These are phyloP conservation scores for Caenorhabditis sinica DNA, from an alignment of 2,888 invertebrate species.

Conservation along the genomic window DNA sequence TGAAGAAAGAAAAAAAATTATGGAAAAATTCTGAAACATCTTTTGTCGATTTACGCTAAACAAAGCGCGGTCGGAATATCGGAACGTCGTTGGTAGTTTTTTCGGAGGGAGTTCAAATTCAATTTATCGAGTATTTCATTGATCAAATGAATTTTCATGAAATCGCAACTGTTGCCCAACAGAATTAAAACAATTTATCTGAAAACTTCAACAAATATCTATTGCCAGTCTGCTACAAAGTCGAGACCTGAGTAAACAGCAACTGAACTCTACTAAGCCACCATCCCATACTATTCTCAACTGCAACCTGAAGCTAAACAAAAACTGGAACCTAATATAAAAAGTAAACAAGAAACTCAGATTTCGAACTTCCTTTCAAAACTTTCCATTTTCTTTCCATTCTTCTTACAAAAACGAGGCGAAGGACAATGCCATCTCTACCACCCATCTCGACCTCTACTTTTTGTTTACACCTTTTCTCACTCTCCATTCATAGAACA, in stretches of 20 bases:
- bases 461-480: slow-evolving; percentile 36
- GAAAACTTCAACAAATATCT: too few relatives aligned
- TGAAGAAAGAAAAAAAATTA: neutral
- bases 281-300: neutral
- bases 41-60: slow-evolving; percentile 38
- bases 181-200: too few relatives aligned
- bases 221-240: too few relatives aligned
- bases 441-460: slow-evolving; percentile 33
- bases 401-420: slow-evolving; percentile 7
- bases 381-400: slow-evolving; percentile 8
- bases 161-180: too few relatives aligned
- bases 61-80: neutral
- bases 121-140: too few relatives aligned
- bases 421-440: slow-evolving; percentile 46
- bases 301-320: slow-evolving; percentile 5
- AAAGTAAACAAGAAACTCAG: slow-evolving; percentile 22
- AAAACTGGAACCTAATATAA: slow-evolving; percentile 25
- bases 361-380: neutral
- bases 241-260: too few relatives aligned
- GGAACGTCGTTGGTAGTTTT: slow-evolving; percentile 20
- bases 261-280: too few relatives aligned
- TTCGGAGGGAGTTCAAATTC: neutral
- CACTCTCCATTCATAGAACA: slow-evolving; percentile 24
- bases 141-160: too few relatives aligned
- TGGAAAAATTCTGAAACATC: neutral